Base-by-base conservation (phyloP, 2,113 vertebrate genomes). In the Oryzias celebensis region DNA sequence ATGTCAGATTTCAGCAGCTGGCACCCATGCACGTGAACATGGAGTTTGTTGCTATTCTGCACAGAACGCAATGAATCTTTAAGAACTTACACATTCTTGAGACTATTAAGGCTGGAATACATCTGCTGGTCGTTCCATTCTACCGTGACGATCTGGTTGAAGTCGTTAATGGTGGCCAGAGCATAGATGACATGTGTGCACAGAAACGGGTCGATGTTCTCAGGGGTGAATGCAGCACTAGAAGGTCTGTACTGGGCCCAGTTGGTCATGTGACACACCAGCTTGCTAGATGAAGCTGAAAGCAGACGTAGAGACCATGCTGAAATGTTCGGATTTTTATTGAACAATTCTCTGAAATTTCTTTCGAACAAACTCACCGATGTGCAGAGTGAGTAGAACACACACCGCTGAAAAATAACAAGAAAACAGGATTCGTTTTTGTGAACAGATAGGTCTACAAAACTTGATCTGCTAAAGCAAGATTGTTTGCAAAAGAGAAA, bases 231-330 rank as follows among this genome's bases (percentile, higher is more conserved):
- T 46, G 78, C 89, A 12, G 52, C 91, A 22, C 0, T 12, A 16
- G 58, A 54, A 2, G 84, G 81, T 22, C 92, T 84, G 70, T 93
- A 92, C 82, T 93, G 92, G 63, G 88, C 87, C 92, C 93, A 94
- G 76, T 91, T 94, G 68, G 89, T 92, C 62, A 93, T 85, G 75
- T 94, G 92, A 31, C 93, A 94, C 50, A 92, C 87, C 75, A 93
- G 78, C 36, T 87, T 93, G 24, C 14, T 84, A 67, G 90, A 81
- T n/a, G 84, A 48, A 54, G 59, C 92, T 92, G 75, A 71, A n/a
- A 18, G 20, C 49, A 24, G 46, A 64, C 15, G 42, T 8, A 31
- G 5, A 14, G 14, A 18, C 8, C 26, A 2, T 13, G 5, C 16
- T 23, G 47, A 66, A 10, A 58, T 7, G 28, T 13, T 12, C n/a